These are phyloP conservation scores for Eidolon dupreanum DNA, from an alignment of 2,797 vertebrate genomes.

Conservation along the genomic window DNA sequence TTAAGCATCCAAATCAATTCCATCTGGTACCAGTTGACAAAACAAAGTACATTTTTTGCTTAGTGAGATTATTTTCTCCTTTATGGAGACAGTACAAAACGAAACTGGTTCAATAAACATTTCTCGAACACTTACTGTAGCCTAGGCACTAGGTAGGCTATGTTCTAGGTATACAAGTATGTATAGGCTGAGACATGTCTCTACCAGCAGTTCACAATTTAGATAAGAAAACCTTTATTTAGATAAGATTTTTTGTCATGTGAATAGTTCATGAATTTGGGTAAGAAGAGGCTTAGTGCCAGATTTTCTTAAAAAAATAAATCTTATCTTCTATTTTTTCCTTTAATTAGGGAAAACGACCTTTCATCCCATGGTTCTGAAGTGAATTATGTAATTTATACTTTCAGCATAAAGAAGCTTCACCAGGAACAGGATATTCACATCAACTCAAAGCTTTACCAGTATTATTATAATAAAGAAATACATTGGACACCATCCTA, in stretches of 20 bases:
- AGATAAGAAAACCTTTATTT: constrained; percentile 32
- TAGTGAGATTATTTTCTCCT: constrained; percentile 60
- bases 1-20: constrained; percentile 60
- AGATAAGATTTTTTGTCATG: constrained; percentile 57
- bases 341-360: constrained; percentile 67
- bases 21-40: constrained; percentile 54
- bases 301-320: constrained; percentile 20
- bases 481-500: neutral
- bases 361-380: constrained; percentile 55
- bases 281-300: constrained; percentile 63
- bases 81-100: constrained; percentile 29
- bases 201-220: constrained; percentile 5
- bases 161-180: neutral
- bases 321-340: constrained; percentile 58
- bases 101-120: constrained; percentile 13
- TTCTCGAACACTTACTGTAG: constrained; percentile 23
- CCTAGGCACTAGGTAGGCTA: constrained; percentile 5
- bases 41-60: constrained; percentile 28
- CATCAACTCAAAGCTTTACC: constrained; percentile 46
- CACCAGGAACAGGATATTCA: neutral
- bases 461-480: constrained; percentile 22
- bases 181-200: neutral
- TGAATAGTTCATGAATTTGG: constrained; percentile 63
- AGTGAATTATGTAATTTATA: constrained; percentile 69
- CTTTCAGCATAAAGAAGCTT: constrained; percentile 52